Percentiles rank a stretch among this genome's conserved stretches.
phyloP scores from a whole-genome alignment of 2,113 vertebrate species.

The Eretmochelys imbricata region DNA sequence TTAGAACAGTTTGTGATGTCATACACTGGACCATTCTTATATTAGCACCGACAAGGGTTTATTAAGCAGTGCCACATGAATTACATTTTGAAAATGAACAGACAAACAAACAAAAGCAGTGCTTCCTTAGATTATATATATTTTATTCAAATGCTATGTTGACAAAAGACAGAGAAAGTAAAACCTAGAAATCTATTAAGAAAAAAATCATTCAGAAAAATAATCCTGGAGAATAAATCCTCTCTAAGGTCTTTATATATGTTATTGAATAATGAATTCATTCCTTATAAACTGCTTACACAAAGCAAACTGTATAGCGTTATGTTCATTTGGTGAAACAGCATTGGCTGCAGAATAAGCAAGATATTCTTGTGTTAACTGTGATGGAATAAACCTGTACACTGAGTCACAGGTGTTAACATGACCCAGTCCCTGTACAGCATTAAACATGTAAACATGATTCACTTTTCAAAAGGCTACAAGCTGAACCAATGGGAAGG shows the following conservation, averaged over 20 bases:
- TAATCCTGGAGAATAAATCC: background rate
- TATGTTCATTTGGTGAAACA: background rate
- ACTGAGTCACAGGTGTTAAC: too few relatives aligned
- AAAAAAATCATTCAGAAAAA: background rate
- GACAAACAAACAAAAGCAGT: background rate
- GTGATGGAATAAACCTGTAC: background rate
- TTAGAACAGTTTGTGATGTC: background rate
- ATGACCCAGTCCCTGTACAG: background rate
- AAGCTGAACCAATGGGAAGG: background rate
- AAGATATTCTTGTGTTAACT: background rate
- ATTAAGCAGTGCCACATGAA: background rate
- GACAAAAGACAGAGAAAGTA: background rate
- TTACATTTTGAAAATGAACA: background rate
- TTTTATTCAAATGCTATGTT: background rate
- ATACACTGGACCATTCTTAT: background rate
- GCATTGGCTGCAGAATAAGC: background rate
- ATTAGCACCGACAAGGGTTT: background rate
- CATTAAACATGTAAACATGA: background rate
- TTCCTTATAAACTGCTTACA: background rate
- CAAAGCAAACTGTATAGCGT: background rate
- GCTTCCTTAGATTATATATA: background rate
- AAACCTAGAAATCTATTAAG: background rate
- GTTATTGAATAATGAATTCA: background rate
- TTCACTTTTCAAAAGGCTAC: background rate
- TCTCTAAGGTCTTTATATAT: background rate